Evolutionary conservation across 2,797 vertebrate species (phyloP).

Genomic region (Leuciscus waleckii): DNA sequence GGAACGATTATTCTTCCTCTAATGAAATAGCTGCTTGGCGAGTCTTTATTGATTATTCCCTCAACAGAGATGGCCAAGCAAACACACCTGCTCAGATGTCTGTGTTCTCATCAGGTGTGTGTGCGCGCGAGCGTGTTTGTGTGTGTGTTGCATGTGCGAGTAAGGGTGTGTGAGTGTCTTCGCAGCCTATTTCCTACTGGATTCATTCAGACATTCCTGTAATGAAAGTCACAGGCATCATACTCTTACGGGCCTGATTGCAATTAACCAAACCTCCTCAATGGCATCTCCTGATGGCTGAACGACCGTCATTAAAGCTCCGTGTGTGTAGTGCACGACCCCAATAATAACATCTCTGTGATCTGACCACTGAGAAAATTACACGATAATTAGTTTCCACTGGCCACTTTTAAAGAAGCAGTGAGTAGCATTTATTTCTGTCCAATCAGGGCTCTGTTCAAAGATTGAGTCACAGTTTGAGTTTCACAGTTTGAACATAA

Average conservation of each 20-base stretch:
- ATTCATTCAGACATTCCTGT: constrained; percentile 47
- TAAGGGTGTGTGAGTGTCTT: background rate
- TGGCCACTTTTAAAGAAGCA: constrained; percentile 13
- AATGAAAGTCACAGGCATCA: constrained; percentile 55
- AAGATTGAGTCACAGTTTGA: background rate
- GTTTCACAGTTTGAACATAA: too few relatives aligned
- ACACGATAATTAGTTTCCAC: constrained; percentile 28
- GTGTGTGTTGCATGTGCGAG: constrained; percentile 10
- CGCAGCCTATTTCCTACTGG: constrained; percentile 20
- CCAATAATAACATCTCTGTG: constrained; percentile 44
- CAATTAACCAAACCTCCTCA: constrained; percentile 45
- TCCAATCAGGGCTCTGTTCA: background rate
- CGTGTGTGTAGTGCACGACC: constrained; percentile 45
- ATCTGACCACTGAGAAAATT: constrained; percentile 41
- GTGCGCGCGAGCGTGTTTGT: constrained; percentile 3
- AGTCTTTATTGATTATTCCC: constrained; percentile 63
- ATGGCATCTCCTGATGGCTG: background rate
- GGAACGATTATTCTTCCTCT: constrained; percentile 59
- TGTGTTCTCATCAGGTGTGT: constrained; percentile 5
- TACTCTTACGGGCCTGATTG: constrained; percentile 35
- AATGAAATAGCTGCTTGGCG: constrained; percentile 61
- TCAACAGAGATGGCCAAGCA: constrained; percentile 45
- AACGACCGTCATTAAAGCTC: constrained; percentile 53
- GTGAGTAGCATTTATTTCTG: background rate
- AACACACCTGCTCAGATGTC: constrained; percentile 45